Base-by-base conservation (phyloP, 1,140 invertebrate genomes). In the Eupristina koningsbergeri region DNA sequence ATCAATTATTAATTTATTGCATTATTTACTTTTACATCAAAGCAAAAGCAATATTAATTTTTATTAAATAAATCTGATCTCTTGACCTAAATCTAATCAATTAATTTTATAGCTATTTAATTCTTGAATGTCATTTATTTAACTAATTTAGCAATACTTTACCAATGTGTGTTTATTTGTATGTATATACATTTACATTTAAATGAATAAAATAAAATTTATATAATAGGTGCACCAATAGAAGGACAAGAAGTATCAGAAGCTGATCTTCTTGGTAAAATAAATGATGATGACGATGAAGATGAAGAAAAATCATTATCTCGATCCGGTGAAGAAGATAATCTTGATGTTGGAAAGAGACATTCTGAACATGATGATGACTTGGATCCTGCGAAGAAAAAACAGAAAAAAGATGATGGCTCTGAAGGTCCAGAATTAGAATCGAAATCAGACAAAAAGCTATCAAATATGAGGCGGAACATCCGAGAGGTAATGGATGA, bases 401-500 rank as follows among this genome's bases (percentile, higher is more conserved):
- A 91, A 63, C 88, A 90, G 67, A 92, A 92, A 31, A 88, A 90
- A 22, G 90, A 92, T 3, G 90, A 91, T 36, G 83, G 84, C 7
- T 85, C 73, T 26, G 91, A 92, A 0, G 89, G 88, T 41, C 64
- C 86, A 0, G 91, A 91, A 81, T 91, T 89, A 31, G 92, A 92
- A 69, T 85, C 86, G 94, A 94, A 91, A 93, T 90, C 7, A 47
- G 93, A 94, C 71, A 93, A 94, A 79, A 96, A 94, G 89, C 92
- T 94, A 79, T 90, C 95, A 34, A 96, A 96, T 89, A 94, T 97
- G 87, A 93, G 97, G 31, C 93, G 96, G 81, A 98, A 97, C 87
- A 98, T 97, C 86, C 94, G 97, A 63, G 97, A 98, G 92, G 98
- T 99, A 1, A 96, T 98, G 94, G 96, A 97, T 88, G 97, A 98